Conservation (phyloP, 2,113 vertebrate genomes). For the Corythornis vintsioides region DNA sequence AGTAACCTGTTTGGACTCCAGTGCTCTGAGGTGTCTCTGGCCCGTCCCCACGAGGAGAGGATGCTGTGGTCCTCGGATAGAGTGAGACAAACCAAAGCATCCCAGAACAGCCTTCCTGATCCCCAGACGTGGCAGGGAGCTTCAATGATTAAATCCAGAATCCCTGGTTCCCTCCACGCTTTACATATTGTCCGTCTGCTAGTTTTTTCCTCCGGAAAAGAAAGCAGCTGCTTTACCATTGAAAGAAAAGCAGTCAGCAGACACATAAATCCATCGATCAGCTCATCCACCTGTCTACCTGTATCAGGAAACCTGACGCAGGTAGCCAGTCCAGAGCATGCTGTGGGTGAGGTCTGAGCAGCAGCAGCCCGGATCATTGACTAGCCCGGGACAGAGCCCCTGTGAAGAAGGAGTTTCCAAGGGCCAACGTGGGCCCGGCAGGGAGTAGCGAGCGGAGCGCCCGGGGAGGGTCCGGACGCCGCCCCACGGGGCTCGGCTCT, state of each 20-base stretch:
- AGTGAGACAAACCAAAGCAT: not conserved
- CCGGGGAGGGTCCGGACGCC: not conserved
- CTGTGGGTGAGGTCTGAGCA: not conserved
- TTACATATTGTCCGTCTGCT: not conserved
- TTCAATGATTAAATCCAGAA: not conserved
- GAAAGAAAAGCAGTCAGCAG: not conserved
- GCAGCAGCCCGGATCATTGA: not conserved
- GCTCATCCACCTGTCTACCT: not conserved
- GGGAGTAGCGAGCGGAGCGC: accelerated
- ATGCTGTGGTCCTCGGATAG: not conserved
- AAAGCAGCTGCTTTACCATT: not conserved
- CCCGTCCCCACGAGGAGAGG: not conserved
- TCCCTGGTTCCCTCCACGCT: not conserved
- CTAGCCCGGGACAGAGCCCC: accelerated
- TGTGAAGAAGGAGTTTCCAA: accelerated
- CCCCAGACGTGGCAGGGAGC: not conserved
- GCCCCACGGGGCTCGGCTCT: not conserved
- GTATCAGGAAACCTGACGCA: not conserved
- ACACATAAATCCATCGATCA: not conserved
- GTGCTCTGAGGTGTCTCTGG: not conserved
- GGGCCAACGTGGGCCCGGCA: accelerated
- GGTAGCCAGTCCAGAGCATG: not conserved
- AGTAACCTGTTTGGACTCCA: not conserved
- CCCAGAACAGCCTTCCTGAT: not conserved
- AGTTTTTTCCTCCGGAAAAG: not conserved